Evolutionary conservation across 2,113 vertebrate species (phyloP).

Genomic region (Charina bottae): DNA sequence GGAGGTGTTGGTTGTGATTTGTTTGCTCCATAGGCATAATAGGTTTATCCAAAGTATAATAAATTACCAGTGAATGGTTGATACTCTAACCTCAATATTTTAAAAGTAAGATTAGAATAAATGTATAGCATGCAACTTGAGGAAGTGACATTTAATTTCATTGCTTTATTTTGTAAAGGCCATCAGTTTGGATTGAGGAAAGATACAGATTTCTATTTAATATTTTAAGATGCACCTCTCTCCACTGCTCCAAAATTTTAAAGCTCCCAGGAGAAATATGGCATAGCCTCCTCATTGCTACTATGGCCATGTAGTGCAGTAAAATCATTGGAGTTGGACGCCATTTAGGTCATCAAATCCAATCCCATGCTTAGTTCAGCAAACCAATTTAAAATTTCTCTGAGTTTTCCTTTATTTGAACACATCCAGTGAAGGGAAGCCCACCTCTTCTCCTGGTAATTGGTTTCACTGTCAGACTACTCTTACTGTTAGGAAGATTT

Average conservation of each 20-base stretch:
- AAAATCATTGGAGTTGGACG: not conserved
- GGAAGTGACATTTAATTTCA: not conserved
- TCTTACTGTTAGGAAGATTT: not conserved
- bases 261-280: not conserved
- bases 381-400: not conserved
- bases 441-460: not conserved
- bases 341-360: not conserved
- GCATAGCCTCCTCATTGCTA: conserved; percentile 17
- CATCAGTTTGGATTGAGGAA: conserved; percentile 19
- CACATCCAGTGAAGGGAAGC: not conserved
- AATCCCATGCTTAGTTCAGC: not conserved
- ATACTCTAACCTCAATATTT: not conserved
- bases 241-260: not conserved
- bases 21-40: conserved; percentile 29
- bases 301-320: conserved; percentile 15
- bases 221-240: not conserved
- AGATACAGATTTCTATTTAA: conserved; percentile 25
- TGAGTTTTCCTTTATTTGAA: not conserved
- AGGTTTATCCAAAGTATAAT: conserved; percentile 33
- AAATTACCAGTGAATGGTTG: conserved; percentile 21
- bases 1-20: conserved; percentile 39
- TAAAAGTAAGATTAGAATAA: conserved; percentile 9
- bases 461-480: not conserved
- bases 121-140: not conserved
- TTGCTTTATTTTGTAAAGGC: not conserved